phyloP scores from a whole-genome alignment of 2,797 vertebrate species.

The Neosilurus hyrtlii region DNA sequence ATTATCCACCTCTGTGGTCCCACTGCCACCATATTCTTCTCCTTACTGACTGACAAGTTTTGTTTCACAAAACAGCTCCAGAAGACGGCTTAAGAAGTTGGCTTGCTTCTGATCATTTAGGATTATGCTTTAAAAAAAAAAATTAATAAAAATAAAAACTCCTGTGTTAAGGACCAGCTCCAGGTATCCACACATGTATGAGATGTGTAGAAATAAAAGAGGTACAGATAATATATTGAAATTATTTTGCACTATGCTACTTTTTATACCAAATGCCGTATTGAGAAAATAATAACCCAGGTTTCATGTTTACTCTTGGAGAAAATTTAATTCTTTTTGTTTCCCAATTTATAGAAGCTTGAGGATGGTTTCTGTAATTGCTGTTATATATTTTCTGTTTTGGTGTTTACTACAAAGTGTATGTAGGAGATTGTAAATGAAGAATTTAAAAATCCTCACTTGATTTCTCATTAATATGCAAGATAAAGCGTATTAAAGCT shows the following conservation, averaged over 20 bases:
- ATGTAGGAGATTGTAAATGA: slow-evolving; percentile 46
- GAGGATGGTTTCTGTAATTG: slow-evolving; percentile 31
- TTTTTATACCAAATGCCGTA: slow-evolving; percentile 60
- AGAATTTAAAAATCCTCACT: slow-evolving; percentile 57
- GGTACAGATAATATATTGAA: slow-evolving; percentile 66
- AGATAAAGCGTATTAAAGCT: slow-evolving; percentile 61
- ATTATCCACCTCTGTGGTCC: neutral
- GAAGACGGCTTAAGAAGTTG: neutral
- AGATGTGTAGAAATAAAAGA: slow-evolving; percentile 48
- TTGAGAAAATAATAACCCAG: slow-evolving; percentile 37
- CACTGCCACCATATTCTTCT: slow-evolving; percentile 5
- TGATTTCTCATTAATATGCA: slow-evolving; percentile 56
- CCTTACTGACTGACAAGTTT: neutral
- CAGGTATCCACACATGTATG: slow-evolving; percentile 24
- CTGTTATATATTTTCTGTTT: slow-evolving; percentile 49
- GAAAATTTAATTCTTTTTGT: slow-evolving; percentile 45
- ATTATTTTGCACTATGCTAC: slow-evolving; percentile 58
- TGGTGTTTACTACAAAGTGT: slow-evolving; percentile 48
- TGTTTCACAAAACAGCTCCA: neutral
- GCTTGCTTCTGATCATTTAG: neutral
- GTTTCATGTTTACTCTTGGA: slow-evolving; percentile 41
- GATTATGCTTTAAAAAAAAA: neutral
- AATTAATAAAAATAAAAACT: neutral
- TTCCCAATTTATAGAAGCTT: slow-evolving; percentile 36
- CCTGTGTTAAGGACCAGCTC: neutral